phyloP scores from a whole-genome alignment of 2,113 vertebrate species.

The Gobius niger region DNA sequence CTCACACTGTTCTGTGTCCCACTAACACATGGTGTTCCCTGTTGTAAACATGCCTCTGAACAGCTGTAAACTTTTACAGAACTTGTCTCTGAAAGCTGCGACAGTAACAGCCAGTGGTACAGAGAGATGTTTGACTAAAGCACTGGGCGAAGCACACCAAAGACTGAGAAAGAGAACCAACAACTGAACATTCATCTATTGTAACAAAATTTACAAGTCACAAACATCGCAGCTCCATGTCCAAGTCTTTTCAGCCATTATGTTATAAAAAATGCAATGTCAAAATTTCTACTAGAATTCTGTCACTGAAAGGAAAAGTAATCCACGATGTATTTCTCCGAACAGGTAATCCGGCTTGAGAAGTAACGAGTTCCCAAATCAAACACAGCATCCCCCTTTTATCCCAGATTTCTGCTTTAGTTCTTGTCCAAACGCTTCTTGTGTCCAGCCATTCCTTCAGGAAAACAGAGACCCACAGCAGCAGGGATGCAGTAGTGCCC shows the following conservation, averaged over 20 bases:
- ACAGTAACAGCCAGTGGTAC: constrained; percentile 16
- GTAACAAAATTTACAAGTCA: too few relatives aligned
- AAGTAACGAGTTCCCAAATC: constrained; percentile 14
- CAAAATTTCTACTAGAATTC: too few relatives aligned
- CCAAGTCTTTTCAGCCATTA: too few relatives aligned
- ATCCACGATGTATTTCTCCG: constrained; percentile 26
- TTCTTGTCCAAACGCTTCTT: not conserved
- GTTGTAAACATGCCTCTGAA: constrained; percentile 4
- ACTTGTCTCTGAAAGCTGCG: constrained; percentile 17
- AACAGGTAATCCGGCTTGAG: constrained; percentile 29
- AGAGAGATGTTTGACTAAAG: constrained; percentile 12
- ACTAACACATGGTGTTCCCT: constrained; percentile 2
- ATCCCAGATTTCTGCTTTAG: constrained; percentile 9
- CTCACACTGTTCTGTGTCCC: constrained; percentile 16
- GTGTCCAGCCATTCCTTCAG: constrained; percentile 8
- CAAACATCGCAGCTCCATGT: too few relatives aligned
- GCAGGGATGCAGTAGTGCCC: constrained; percentile 47
- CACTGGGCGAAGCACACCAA: not conserved
- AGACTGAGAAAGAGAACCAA: too few relatives aligned
- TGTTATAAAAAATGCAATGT: too few relatives aligned
- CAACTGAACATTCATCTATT: too few relatives aligned
- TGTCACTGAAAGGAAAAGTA: not conserved
- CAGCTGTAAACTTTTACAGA: not conserved
- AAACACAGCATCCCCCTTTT: constrained; percentile 8
- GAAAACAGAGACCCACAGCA: constrained; percentile 19